These are phyloP conservation scores for Dicerorhinus sumatrensis DNA, from an alignment of 2,113 vertebrate species.

Conservation along the genomic window DNA sequence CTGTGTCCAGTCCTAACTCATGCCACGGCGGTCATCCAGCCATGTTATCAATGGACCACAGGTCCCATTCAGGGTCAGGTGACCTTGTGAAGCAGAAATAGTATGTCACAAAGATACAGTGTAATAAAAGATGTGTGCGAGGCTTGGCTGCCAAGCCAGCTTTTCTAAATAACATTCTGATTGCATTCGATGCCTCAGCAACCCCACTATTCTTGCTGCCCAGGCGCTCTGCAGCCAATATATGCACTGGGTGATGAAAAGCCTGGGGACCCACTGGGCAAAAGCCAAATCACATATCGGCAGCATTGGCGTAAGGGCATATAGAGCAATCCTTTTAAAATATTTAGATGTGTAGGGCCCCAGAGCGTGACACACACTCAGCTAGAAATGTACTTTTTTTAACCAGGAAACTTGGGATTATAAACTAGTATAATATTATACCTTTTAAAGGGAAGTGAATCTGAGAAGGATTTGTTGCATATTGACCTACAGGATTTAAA, in stretches of 20 bases:
- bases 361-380: conserved; percentile 53
- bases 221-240: conserved; percentile 72
- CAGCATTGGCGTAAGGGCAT: conserved; percentile 63
- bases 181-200: conserved; percentile 82
- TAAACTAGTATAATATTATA: conserved; percentile 59
- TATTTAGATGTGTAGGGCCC: conserved; percentile 75
- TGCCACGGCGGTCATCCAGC: background rate
- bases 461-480: conserved; percentile 60
- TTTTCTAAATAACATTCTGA: conserved; percentile 84
- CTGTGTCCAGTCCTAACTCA: conserved; percentile 30
- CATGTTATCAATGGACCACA: conserved; percentile 73
- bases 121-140: conserved; percentile 78
- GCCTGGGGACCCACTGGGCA: conserved; percentile 50
- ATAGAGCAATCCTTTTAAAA: conserved; percentile 79
- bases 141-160: conserved; percentile 72
- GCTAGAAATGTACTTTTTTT: conserved; percentile 46
- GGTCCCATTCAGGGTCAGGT: conserved; percentile 76
- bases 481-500: conserved; percentile 65
- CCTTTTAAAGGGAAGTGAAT: conserved; percentile 51
- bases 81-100: conserved; percentile 82
- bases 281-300: conserved; percentile 78
- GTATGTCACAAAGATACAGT: conserved; percentile 79
- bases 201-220: conserved; percentile 77
- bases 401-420: conserved; percentile 69
- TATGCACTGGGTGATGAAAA: conserved; percentile 80